Conservation (phyloP, 2,797 vertebrate species). For the Sphaeramia orbicularis region DNA sequence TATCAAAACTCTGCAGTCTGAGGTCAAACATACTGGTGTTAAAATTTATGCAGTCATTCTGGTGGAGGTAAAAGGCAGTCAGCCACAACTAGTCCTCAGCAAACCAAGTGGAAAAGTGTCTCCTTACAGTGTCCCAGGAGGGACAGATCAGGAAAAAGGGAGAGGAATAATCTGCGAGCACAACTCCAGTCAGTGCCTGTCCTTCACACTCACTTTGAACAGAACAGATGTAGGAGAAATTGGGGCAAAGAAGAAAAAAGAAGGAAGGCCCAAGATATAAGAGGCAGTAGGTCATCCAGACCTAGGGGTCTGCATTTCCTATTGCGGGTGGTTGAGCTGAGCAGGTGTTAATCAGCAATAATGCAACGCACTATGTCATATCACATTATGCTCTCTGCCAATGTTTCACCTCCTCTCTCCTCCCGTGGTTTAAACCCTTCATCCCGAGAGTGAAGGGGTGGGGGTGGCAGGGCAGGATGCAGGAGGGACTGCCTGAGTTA, state of each 20-base stretch:
- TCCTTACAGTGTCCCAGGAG: constrained; percentile 67
- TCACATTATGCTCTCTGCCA: constrained; percentile 69
- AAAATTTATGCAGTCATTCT: constrained; percentile 40
- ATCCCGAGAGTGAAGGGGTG: constrained; percentile 32
- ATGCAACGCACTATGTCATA: constrained; percentile 75
- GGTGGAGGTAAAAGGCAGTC: constrained; percentile 47
- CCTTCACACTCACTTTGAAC: constrained; percentile 72
- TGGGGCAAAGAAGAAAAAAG: constrained; percentile 14
- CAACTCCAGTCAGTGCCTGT: constrained; percentile 51
- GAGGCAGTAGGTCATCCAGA: constrained; percentile 23
- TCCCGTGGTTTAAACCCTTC: constrained; percentile 36
- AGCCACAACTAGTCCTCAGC: constrained; percentile 49
- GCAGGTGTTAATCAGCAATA: constrained; percentile 79
- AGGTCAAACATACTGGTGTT: constrained; percentile 39
- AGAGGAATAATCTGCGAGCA: constrained; percentile 46
- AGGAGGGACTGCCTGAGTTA: constrained; percentile 44
- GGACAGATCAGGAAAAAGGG: constrained; percentile 37
- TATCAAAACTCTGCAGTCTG: constrained; percentile 49
- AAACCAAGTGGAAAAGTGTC: constrained; percentile 70
- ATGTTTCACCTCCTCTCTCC: constrained; percentile 52
- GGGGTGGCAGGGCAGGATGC: neutral
- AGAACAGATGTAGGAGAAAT: constrained; percentile 45
- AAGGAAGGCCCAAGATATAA: constrained; percentile 43
- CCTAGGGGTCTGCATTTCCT: constrained; percentile 59
- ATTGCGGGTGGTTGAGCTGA: constrained; percentile 55